Conservation (phyloP, 2,888 invertebrate species). For the Ornithoptera alexandrae region DNA sequence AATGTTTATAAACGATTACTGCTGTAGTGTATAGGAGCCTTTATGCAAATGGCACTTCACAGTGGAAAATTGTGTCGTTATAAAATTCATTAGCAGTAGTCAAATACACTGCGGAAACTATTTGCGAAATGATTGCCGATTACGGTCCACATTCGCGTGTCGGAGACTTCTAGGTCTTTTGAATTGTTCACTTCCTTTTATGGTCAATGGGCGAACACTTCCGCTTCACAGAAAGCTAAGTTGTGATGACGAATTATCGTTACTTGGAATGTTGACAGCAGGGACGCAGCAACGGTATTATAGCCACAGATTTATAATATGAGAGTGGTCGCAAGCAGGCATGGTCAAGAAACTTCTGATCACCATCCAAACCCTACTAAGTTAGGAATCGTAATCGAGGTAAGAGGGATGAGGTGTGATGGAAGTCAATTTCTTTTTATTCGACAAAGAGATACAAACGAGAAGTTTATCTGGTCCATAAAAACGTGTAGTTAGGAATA, state of each 20-base stretch:
- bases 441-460: no score
- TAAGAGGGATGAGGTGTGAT: no score
- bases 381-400: no score
- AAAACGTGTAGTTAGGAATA: neutral
- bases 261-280: no score
- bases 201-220: no score
- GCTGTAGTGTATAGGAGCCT: conserved; percentile 26
- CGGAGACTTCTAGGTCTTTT: neutral
- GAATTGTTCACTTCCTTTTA: neutral
- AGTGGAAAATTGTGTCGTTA: conserved; percentile 45
- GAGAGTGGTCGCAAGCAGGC: no score
- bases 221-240: neutral
- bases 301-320: no score
- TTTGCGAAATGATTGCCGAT: conserved; percentile 23
- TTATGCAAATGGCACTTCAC: conserved; percentile 57
- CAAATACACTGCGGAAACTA: conserved; percentile 19
- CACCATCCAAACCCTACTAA: no score
- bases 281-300: no score
- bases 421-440: no score
- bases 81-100: conserved; percentile 34
- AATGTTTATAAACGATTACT: neutral
- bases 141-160: conserved; percentile 5
- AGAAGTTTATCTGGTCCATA: neutral
- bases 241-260: no score
- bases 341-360: no score